These are phyloP conservation scores for Clupea harengus DNA, from an alignment of 2,113 vertebrate genomes.

Conservation along the genomic window DNA sequence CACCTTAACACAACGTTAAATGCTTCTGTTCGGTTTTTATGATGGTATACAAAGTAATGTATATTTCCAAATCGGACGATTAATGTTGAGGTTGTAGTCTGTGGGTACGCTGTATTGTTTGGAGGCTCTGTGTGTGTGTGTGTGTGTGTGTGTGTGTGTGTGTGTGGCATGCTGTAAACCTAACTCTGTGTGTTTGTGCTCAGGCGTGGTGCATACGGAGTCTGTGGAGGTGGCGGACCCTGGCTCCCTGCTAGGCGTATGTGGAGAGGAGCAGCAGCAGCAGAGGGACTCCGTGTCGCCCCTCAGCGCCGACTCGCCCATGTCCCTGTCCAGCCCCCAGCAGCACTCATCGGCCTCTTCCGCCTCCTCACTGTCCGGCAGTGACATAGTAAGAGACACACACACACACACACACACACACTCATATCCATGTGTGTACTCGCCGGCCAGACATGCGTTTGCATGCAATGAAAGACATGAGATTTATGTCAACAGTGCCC, in stretches of 20 bases:
- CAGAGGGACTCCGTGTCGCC: slow-evolving; percentile 77
- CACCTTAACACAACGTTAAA: too few relatives aligned
- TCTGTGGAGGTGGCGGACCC: slow-evolving; percentile 54
- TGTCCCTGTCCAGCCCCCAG: slow-evolving; percentile 83
- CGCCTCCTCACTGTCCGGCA: slow-evolving; percentile 88
- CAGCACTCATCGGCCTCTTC: slow-evolving; percentile 87
- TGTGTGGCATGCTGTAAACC: not conserved
- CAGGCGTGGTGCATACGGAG: slow-evolving; percentile 45
- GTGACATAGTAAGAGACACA: slow-evolving; percentile 84
- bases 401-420: too few relatives aligned
- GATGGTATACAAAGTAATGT: too few relatives aligned
- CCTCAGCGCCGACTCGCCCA: slow-evolving; percentile 78
- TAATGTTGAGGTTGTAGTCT: too few relatives aligned
- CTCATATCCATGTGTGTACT: too few relatives aligned
- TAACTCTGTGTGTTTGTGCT: not conserved
- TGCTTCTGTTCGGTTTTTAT: too few relatives aligned
- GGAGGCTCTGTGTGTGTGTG: not conserved
- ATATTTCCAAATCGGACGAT: too few relatives aligned
- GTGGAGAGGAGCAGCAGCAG: slow-evolving; percentile 69
- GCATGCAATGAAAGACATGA: too few relatives aligned
- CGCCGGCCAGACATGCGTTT: too few relatives aligned
- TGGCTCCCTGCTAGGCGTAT: slow-evolving; percentile 27
- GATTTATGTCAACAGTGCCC: too few relatives aligned
- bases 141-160: not conserved
- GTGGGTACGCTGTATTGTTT: too few relatives aligned